Conservation (phyloP, 2,888 invertebrate species). For the Sialis lutaria region DNA sequence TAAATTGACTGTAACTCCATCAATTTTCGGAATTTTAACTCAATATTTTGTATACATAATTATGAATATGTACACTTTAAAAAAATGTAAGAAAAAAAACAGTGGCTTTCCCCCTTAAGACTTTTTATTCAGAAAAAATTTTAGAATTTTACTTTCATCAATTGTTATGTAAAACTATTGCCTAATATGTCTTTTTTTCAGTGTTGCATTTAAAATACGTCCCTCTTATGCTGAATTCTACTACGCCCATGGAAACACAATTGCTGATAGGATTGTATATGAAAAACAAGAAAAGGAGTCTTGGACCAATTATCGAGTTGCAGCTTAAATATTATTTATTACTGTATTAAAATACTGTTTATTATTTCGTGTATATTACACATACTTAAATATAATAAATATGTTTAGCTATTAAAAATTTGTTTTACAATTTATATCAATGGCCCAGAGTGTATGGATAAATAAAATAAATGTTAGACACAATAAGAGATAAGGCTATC, state of each 20-base stretch:
- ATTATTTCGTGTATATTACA: slow-evolving; percentile 1
- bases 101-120: no score
- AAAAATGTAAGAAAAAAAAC: no score
- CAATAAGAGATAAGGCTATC: not conserved
- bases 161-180: no score
- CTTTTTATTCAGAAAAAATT: no score
- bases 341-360: not conserved
- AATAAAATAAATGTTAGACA: not conserved
- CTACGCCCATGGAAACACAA: slow-evolving; percentile 21
- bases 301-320: slow-evolving; percentile 22
- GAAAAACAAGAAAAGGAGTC: slow-evolving; percentile 12
- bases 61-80: no score
- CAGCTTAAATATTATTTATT: slow-evolving; percentile 15
- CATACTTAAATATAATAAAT: not conserved
- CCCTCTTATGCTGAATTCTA: slow-evolving; percentile 30
- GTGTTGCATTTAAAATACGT: slow-evolving; percentile 27
- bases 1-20: no score
- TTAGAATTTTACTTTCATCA: no score
- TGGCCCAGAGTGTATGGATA: no score
- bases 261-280: slow-evolving; percentile 28
- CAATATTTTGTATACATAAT: no score
- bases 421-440: not conserved
- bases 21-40: no score
- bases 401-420: not conserved
- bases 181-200: slow-evolving; percentile 16